A percentile compares a stretch with the other conserved stretches of the same genome.
Conservation (phyloP, 2,888 invertebrate genomes). For the Oscheius myriophilus region DNA sequence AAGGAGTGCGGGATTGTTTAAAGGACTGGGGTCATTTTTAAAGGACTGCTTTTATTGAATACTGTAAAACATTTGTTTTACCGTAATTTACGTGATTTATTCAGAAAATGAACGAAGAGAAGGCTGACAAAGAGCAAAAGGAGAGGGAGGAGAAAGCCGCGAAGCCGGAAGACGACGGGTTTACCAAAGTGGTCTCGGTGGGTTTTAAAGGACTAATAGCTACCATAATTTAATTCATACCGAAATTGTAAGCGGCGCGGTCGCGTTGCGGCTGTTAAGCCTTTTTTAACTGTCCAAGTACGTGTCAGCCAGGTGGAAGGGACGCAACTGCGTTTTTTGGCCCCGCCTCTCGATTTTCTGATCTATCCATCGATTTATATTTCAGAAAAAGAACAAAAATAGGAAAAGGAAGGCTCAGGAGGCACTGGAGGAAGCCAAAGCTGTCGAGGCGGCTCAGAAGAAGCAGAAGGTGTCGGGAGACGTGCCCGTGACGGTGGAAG, state of each 20-base stretch:
- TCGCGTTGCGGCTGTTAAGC: too few species aligned
- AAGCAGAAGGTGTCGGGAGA: background rate
- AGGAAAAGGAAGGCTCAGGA: slow-evolving; percentile 36
- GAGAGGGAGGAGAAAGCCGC: slow-evolving; percentile 24
- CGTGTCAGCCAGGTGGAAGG: too few species aligned
- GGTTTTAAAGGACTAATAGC: background rate
- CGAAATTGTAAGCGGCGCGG: too few species aligned
- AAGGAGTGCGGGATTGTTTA: too few species aligned
- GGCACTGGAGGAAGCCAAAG: slow-evolving; percentile 34
- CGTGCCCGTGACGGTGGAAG: background rate
- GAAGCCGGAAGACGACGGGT: slow-evolving; percentile 18
- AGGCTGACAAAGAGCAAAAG: slow-evolving; percentile 34
- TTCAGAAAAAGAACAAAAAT: slow-evolving; percentile 28
- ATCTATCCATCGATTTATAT: too few species aligned
- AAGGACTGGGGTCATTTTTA: too few species aligned
- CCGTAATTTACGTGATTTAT: slow-evolving; percentile 1
- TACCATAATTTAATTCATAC: background rate
- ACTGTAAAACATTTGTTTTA: background rate
- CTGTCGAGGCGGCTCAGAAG: slow-evolving; percentile 21
- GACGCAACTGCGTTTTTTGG: too few species aligned
- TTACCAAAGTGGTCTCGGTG: slow-evolving; percentile 10
- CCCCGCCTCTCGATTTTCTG: too few species aligned
- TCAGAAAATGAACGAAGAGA: slow-evolving; percentile 45
- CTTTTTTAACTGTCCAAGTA: too few species aligned
- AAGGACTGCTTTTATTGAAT: too few species aligned